Percentiles rank a stretch among this genome's conserved stretches.
phyloP scores from a whole-genome alignment of 2,113 vertebrate species.

The Zosterops pallidus region DNA sequence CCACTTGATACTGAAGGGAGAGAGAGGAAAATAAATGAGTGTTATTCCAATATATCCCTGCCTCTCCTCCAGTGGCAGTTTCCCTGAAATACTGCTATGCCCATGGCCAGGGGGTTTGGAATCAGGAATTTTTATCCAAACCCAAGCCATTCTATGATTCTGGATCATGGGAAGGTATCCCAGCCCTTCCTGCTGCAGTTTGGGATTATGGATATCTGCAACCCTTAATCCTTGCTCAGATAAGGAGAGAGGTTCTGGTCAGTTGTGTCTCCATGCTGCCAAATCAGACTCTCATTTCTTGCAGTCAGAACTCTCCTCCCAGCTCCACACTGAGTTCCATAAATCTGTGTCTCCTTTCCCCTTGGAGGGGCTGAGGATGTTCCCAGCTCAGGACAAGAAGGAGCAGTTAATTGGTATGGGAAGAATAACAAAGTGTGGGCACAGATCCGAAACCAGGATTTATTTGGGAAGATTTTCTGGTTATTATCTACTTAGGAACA shows the following conservation, averaged over 20 bases:
- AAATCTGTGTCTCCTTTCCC: background rate
- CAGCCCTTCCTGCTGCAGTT: background rate
- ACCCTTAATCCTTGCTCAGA: background rate
- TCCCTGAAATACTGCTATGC: background rate
- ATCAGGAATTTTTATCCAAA: background rate
- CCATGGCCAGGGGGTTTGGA: background rate
- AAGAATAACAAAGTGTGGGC: background rate
- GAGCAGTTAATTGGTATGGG: background rate
- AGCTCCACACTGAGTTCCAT: background rate
- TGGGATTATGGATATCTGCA: background rate
- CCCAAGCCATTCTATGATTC: background rate
- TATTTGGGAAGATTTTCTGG: constrained; percentile 19
- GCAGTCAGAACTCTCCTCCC: background rate
- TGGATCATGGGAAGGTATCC: constrained; percentile 12
- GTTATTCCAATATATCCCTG: background rate
- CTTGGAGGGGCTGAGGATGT: background rate
- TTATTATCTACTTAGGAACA: constrained; percentile 27
- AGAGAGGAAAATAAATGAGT: fast-evolving
- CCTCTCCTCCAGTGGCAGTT: background rate
- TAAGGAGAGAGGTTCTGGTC: background rate
- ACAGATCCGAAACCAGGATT: background rate
- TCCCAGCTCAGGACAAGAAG: background rate
- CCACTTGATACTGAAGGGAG: background rate
- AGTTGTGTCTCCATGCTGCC: background rate
- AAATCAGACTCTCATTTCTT: background rate